Evolutionary conservation across 2,888 invertebrate genomes (phyloP).

Genomic region (Agrotis puta): DNA sequence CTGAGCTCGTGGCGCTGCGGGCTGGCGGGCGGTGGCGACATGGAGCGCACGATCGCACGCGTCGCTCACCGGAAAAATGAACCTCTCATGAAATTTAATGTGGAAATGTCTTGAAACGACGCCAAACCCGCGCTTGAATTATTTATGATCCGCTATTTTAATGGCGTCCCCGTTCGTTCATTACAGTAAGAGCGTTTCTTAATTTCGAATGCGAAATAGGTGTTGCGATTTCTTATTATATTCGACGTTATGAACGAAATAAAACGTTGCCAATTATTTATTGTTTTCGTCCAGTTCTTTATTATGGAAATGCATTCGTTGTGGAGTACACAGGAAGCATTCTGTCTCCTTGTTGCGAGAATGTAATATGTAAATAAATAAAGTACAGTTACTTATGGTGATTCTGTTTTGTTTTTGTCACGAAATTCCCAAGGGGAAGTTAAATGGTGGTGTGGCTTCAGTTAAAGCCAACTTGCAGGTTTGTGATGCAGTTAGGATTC

Average conservation of each 20-base stretch:
- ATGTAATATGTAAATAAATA: conserved; percentile 62
- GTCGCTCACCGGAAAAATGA: conserved; percentile 86
- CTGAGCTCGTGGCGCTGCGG: conserved; percentile 30
- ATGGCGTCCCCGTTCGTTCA: conserved; percentile 87
- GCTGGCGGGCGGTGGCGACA: conserved; percentile 21
- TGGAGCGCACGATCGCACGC: conserved; percentile 74
- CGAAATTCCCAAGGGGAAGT: conserved; percentile 57
- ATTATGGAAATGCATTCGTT: conserved; percentile 62
- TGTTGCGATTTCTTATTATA: conserved; percentile 76
- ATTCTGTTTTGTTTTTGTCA: conserved; percentile 64
- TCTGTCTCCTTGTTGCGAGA: conserved; percentile 45
- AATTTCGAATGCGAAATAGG: conserved; percentile 83
- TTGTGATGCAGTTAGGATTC: conserved; percentile 70
- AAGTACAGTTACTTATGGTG: conserved; percentile 60
- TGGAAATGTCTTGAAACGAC: conserved; percentile 90
- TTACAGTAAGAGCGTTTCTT: conserved; percentile 87
- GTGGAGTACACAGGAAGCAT: conserved; percentile 56
- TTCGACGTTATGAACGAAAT: conserved; percentile 66
- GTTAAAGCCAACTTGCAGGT: conserved; percentile 70
- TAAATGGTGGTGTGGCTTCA: conserved; percentile 66
- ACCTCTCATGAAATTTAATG: conserved; percentile 90
- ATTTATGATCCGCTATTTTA: conserved; percentile 90
- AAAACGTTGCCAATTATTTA: conserved; percentile 66
- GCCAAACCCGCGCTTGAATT: conserved; percentile 89
- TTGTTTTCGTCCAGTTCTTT: conserved; percentile 51